Conservation (phyloP, 1,140 invertebrate genomes). For the Drosophila nigromelanica region DNA sequence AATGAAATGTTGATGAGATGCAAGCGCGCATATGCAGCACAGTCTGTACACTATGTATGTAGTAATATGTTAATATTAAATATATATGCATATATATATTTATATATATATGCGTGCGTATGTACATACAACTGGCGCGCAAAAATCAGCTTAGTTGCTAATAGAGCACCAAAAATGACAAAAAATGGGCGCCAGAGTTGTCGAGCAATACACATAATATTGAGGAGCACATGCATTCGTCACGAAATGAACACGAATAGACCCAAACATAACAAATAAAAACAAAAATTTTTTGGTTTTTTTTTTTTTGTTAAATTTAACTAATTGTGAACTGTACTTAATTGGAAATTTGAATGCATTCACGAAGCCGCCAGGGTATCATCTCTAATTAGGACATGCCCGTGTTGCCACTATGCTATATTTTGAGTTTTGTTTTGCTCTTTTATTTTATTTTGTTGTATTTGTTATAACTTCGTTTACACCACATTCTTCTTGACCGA, state of each 20-base stretch:
- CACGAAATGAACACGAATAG: constrained; percentile 18
- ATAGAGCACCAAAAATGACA: constrained; percentile 65
- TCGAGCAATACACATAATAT: constrained; percentile 38
- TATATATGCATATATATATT: constrained; percentile 17
- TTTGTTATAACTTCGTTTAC: constrained; percentile 22
- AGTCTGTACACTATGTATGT: not conserved
- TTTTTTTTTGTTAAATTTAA: no score
- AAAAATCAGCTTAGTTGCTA: constrained; percentile 54
- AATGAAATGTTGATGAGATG: not conserved
- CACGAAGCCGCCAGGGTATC: constrained; percentile 13
- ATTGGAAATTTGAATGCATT: constrained; percentile 5
- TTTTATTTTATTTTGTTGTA: constrained; percentile 21
- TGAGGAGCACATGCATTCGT: constrained; percentile 13
- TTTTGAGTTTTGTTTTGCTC: constrained; percentile 38
- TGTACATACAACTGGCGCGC: constrained; percentile 61
- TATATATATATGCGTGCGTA: constrained; percentile 7
- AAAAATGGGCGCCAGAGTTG: constrained; percentile 79
- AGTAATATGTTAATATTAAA: constrained; percentile 37
- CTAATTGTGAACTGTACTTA: no score
- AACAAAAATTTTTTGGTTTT: no score
- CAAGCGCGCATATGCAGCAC: constrained; percentile 1
- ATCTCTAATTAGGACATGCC: constrained; percentile 22
- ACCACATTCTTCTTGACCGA: constrained; percentile 5
- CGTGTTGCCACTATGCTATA: constrained; percentile 32
- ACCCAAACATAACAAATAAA: not conserved